These are phyloP conservation scores for Cettia cetti DNA, from an alignment of 2,113 vertebrate species.

Conservation along the genomic window DNA sequence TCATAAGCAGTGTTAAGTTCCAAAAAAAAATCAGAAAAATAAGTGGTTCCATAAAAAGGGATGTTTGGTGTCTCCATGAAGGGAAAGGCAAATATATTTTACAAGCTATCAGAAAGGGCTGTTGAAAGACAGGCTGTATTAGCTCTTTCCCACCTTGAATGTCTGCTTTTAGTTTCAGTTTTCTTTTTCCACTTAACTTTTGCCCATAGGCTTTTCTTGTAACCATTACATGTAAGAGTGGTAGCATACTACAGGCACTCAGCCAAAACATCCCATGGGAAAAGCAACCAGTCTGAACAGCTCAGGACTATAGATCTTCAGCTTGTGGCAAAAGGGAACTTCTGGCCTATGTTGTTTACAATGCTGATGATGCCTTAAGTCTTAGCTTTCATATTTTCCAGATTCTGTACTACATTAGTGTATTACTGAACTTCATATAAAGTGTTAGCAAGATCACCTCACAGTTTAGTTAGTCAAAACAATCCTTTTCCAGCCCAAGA, in stretches of 20 bases:
- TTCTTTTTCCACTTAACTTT: background rate
- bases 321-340: background rate
- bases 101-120: background rate
- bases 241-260: background rate
- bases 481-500: background rate
- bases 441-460: background rate
- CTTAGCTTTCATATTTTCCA: background rate
- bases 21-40: background rate
- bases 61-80: rapidly evolving
- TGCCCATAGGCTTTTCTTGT: background rate
- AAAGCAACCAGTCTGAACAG: background rate
- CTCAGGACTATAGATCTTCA: background rate
- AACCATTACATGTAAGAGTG: background rate
- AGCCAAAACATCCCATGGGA: background rate
- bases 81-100: background rate
- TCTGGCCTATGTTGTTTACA: background rate
- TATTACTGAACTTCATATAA: background rate
- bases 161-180: background rate
- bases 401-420: background rate
- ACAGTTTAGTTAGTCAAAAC: background rate
- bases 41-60: background rate
- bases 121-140: background rate
- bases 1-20: background rate
- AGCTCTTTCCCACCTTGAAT: background rate
- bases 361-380: background rate